phyloP scores from a whole-genome alignment of 2,797 vertebrate genomes.

The Chrysolophus pictus region DNA sequence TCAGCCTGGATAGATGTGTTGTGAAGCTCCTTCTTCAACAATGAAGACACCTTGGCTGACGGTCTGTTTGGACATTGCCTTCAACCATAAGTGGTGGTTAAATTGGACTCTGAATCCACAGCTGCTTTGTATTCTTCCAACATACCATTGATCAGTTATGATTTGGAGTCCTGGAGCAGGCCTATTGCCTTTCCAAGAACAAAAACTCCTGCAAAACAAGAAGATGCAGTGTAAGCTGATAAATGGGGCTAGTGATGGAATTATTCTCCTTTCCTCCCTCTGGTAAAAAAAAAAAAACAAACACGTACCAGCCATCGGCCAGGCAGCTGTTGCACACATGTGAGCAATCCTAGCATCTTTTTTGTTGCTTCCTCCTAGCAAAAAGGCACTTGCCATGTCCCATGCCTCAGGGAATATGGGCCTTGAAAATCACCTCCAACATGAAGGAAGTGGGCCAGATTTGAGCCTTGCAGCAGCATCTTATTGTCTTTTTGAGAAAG shows the following conservation, averaged over 20 bases:
- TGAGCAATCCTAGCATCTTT: background rate
- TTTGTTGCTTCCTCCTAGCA: background rate
- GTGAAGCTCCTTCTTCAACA: background rate
- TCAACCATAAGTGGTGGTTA: background rate
- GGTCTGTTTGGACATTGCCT: background rate
- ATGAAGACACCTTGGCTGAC: background rate
- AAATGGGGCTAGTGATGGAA: background rate
- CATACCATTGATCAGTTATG: background rate
- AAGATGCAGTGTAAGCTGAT: background rate
- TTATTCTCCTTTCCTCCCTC: background rate
- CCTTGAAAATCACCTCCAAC: background rate
- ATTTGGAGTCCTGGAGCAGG: background rate
- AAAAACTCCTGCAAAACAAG: background rate
- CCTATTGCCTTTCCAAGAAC: background rate
- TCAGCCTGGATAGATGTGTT: background rate
- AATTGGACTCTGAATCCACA: background rate
- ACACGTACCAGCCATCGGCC: rapidly evolving
- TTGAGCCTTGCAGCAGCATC: background rate
- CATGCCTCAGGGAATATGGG: background rate
- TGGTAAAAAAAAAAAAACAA: background rate
- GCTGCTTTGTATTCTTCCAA: background rate
- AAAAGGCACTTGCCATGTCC: rapidly evolving
- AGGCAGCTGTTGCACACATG: background rate
- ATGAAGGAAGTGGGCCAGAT: background rate
- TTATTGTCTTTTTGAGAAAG: background rate